Evolutionary conservation across 2,888 invertebrate species (phyloP).

Genomic region (Callinectes sapidus): DNA sequence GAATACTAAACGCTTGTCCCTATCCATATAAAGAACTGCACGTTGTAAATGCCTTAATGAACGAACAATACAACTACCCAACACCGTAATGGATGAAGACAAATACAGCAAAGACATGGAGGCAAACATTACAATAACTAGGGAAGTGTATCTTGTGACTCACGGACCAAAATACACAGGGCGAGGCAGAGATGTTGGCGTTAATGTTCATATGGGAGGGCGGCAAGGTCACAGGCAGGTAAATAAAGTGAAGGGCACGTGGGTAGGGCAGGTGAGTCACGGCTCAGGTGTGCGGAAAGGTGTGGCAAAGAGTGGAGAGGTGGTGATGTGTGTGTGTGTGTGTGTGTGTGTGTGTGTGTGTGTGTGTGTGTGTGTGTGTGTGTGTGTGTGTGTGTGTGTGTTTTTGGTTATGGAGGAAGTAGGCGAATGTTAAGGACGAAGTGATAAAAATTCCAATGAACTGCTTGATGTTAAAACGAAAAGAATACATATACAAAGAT

Average conservation of each 20-base stretch:
- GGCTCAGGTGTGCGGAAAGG: neutral
- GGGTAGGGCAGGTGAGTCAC: neutral
- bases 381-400: neutral
- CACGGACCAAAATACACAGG: neutral
- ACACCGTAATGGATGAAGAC: neutral
- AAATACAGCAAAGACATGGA: neutral
- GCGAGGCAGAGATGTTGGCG: neutral
- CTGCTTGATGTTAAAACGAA: neutral
- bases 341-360: conserved; percentile 1
- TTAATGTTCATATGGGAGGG: neutral
- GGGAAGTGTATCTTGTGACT: neutral
- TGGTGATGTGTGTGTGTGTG: neutral
- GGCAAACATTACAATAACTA: neutral
- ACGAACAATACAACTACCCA: neutral
- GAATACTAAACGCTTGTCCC: neutral
- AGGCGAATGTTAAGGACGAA: neutral
- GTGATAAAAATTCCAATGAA: neutral
- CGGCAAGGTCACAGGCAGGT: neutral
- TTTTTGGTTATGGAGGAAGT: neutral
- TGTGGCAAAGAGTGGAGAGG: neutral
- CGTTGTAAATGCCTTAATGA: neutral
- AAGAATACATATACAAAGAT: neutral
- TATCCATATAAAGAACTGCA: neutral
- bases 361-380: neutral
- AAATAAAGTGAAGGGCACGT: neutral